phyloP scores from a whole-genome alignment of 2,113 vertebrate genomes.

The Piaya cayana region DNA sequence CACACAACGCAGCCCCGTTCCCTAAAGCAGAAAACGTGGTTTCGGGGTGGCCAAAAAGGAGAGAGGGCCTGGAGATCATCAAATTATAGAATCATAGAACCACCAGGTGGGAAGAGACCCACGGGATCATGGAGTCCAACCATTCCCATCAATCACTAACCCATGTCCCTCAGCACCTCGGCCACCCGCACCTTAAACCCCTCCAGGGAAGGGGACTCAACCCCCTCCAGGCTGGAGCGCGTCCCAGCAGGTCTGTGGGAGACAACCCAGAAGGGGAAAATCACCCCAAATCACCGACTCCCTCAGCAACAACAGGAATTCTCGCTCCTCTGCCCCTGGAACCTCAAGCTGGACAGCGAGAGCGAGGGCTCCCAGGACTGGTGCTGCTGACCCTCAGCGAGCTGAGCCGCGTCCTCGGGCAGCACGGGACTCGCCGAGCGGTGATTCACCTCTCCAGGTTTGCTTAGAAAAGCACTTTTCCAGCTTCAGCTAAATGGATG shows the following conservation, averaged over 20 bases:
- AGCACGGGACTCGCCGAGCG: rapidly evolving
- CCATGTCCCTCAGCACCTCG: too few relatives aligned
- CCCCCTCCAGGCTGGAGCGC: not conserved
- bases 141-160: too few relatives aligned
- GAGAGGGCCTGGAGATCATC: not conserved
- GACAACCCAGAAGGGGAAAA: not conserved
- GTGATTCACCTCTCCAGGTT: not conserved
- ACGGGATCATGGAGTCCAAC: too few relatives aligned
- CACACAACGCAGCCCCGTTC: rapidly evolving
- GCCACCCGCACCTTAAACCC: too few relatives aligned
- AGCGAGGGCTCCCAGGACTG: rapidly evolving
- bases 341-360: not conserved
- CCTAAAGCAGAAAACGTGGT: not conserved
- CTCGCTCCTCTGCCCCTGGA: not conserved
- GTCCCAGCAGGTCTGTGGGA: not conserved
- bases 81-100: too few relatives aligned
- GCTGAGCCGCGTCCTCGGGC: rapidly evolving
- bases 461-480: not conserved
- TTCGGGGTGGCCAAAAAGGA: not conserved
- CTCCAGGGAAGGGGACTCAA: too few relatives aligned
- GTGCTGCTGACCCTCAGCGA: rapidly evolving
- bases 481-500: not conserved
- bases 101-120: too few relatives aligned
- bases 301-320: not conserved
- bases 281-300: not conserved